A percentile compares a stretch with the other conserved stretches of the same genome.
Evolutionary conservation across 2,113 vertebrate genomes (phyloP).

Genomic region (Andinoacara biseriatus): DNA sequence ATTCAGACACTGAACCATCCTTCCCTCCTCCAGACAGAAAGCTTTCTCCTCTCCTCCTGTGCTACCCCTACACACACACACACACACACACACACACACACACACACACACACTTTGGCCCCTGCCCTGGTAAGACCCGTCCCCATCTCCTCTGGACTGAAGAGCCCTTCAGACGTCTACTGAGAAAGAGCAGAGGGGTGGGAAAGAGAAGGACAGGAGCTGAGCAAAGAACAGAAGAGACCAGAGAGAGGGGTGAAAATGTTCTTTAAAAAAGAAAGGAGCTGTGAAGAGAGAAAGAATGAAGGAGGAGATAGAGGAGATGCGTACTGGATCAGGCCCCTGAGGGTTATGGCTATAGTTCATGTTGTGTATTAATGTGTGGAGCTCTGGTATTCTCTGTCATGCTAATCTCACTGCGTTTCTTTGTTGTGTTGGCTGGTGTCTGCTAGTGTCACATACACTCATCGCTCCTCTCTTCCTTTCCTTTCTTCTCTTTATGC

Average conservation of each 20-base stretch:
- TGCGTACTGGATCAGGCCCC: slow-evolving; percentile 65
- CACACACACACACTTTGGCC: slow-evolving; percentile 46
- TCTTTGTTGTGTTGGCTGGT: slow-evolving; percentile 73
- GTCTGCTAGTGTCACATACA: slow-evolving; percentile 69
- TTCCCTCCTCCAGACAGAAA: slow-evolving; percentile 72
- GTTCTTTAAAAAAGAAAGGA: slow-evolving; percentile 27
- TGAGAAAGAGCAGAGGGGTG: slow-evolving; percentile 78
- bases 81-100: background rate
- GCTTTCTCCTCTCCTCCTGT: slow-evolving; percentile 56
- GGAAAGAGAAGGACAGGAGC: slow-evolving; percentile 65
- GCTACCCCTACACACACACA: slow-evolving; percentile 2
- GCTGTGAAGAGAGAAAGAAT: slow-evolving; percentile 59
- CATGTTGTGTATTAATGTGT: slow-evolving; percentile 70
- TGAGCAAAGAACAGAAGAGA: slow-evolving; percentile 50
- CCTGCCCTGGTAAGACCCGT: slow-evolving; percentile 65
- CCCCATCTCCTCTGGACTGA: slow-evolving; percentile 69
- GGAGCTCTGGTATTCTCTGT: slow-evolving; percentile 71
- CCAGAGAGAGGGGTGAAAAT: slow-evolving; percentile 35
- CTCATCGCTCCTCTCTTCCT: slow-evolving; percentile 64
- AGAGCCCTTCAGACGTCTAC: slow-evolving; percentile 80
- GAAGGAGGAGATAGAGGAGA: slow-evolving; percentile 67
- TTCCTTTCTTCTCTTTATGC: slow-evolving; percentile 68
- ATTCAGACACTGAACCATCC: slow-evolving; percentile 68
- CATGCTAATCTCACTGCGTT: slow-evolving; percentile 74
- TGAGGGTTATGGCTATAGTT: slow-evolving; percentile 63